Evolutionary conservation across 2,797 vertebrate species (phyloP).

Genomic region (Pseudochromis fuscus): DNA sequence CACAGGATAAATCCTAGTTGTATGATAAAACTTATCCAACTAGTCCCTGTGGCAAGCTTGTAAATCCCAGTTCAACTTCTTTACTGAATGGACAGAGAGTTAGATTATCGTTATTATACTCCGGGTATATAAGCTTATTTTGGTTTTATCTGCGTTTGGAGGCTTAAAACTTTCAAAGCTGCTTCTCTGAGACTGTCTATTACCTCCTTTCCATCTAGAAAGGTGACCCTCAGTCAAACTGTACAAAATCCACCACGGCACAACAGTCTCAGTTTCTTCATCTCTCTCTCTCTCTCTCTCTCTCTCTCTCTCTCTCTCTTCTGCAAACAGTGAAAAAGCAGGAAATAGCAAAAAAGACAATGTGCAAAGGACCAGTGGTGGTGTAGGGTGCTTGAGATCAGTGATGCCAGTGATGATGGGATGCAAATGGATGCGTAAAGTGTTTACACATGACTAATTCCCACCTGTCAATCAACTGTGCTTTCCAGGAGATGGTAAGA

Average conservation of each 20-base stretch:
- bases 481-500: conserved; percentile 59
- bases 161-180: conserved; percentile 14
- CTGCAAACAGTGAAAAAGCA: conserved; percentile 61
- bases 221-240: conserved; percentile 65
- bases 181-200: neutral
- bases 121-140: neutral
- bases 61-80: neutral
- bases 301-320: conserved; percentile 1
- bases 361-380: conserved; percentile 32
- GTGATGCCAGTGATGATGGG: conserved; percentile 69
- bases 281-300: neutral
- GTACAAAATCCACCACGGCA: conserved; percentile 20
- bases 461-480: conserved; percentile 77
- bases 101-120: neutral
- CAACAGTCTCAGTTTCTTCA: neutral
- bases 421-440: conserved; percentile 80
- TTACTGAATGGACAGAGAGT: neutral
- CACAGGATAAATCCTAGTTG: neutral
- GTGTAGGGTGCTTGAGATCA: conserved; percentile 58
- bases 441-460: conserved; percentile 83
- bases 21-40: neutral
- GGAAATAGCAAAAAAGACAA: conserved; percentile 60
- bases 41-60: neutral
- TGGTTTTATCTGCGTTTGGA: conserved; percentile 1
- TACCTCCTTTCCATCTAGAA: conserved; percentile 28